A percentile compares a stretch with the other conserved stretches of the same genome.
Conservation (phyloP, 1,140 invertebrate species). For the Uloborus diversus region DNA sequence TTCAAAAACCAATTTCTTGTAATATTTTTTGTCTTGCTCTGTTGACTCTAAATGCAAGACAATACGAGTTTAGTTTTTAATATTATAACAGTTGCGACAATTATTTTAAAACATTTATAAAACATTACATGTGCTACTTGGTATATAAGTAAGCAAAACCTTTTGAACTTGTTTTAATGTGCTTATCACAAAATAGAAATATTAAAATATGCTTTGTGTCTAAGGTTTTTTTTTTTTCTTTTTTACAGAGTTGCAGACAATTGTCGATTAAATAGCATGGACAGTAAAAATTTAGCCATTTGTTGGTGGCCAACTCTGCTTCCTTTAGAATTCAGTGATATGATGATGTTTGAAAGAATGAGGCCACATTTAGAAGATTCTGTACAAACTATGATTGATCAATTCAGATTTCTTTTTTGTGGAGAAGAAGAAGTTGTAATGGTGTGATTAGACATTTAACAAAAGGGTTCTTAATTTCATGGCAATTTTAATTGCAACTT, state of each 20-base stretch:
- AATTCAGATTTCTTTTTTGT: slow-evolving; percentile 94
- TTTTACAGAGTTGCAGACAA: slow-evolving; percentile 85
- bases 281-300: slow-evolving; percentile 94
- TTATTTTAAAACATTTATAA: too few species aligned
- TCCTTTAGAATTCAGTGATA: slow-evolving; percentile 93
- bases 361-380: slow-evolving; percentile 93
- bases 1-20: too few species aligned
- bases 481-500: too few species aligned
- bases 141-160: too few species aligned
- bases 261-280: slow-evolving; percentile 93
- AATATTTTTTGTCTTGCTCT: too few species aligned
- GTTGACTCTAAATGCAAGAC: too few species aligned
- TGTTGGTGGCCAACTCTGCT: slow-evolving; percentile 98
- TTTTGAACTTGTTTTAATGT: too few species aligned
- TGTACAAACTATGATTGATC: slow-evolving; percentile 96
- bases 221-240: neutral
- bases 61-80: too few species aligned
- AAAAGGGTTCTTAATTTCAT: neutral
- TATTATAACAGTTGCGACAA: too few species aligned
- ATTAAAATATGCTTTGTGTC: too few species aligned
- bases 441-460: slow-evolving; percentile 54
- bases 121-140: too few species aligned
- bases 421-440: slow-evolving; percentile 67
- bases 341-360: slow-evolving; percentile 89
- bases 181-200: too few species aligned